These are phyloP conservation scores for Plagodis dolabraria DNA, from an alignment of 2,888 invertebrate genomes.

Conservation along the genomic window DNA sequence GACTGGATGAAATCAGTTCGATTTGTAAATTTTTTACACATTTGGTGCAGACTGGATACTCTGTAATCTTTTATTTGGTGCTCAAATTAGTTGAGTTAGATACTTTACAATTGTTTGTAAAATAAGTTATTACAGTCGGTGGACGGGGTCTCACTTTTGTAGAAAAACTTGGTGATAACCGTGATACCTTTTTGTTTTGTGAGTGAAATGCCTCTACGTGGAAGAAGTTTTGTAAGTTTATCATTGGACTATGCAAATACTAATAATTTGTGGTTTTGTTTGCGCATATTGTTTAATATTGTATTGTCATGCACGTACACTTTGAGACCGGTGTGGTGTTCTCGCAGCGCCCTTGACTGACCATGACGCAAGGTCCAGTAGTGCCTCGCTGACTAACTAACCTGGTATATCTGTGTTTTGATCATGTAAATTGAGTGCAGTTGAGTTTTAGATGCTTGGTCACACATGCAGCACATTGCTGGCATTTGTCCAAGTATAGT, in stretches of 20 bases:
- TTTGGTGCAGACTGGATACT: too few relatives aligned
- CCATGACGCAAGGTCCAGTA: slow-evolving; percentile 29
- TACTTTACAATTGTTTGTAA: too few relatives aligned
- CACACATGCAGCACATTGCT: slow-evolving; percentile 69
- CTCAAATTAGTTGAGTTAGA: too few relatives aligned
- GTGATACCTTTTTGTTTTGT: slow-evolving; percentile 32
- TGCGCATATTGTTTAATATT: slow-evolving; percentile 40
- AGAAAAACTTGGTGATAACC: too few relatives aligned
- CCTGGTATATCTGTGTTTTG: slow-evolving; percentile 48
- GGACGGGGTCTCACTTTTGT: too few relatives aligned
- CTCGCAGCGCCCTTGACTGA: slow-evolving; percentile 46
- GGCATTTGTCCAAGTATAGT: slow-evolving; percentile 73
- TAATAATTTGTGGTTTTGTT: slow-evolving; percentile 18
- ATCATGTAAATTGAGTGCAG: slow-evolving; percentile 52
- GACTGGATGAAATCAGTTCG: too few relatives aligned
- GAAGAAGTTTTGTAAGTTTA: slow-evolving; percentile 74
- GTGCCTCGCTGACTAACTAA: slow-evolving; percentile 53
- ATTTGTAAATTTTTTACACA: too few relatives aligned
- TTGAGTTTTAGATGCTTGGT: slow-evolving; percentile 71
- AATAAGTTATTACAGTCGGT: too few relatives aligned
- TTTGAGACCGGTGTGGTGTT: slow-evolving; percentile 40
- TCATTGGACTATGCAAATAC: slow-evolving; percentile 46
- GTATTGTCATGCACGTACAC: slow-evolving; percentile 45
- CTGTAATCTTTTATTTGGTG: too few relatives aligned
- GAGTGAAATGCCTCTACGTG: slow-evolving; percentile 77